phyloP scores from a whole-genome alignment of 1,140 invertebrate species.

The Dolichoris vasculosae region DNA sequence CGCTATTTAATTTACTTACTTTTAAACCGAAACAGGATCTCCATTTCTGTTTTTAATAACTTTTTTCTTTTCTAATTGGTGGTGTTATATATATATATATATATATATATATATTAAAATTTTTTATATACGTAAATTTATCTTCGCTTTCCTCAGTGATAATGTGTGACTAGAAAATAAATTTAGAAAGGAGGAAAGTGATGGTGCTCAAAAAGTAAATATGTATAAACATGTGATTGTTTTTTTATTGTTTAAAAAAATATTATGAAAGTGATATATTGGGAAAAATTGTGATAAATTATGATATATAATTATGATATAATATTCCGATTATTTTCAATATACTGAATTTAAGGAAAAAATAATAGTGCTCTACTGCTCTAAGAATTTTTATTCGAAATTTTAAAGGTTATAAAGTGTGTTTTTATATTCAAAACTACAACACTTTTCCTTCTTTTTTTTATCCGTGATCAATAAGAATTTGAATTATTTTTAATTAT shows the following conservation, averaged over 20 bases:
- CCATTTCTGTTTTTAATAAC: background rate
- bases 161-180: conserved; percentile 3
- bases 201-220: conserved; percentile 40
- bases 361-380: conserved; percentile 17
- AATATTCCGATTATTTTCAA: background rate
- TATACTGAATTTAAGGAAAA: background rate
- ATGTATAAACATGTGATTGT: conserved; percentile 15
- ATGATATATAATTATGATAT: too few relatives aligned
- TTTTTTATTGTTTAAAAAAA: background rate
- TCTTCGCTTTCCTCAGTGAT: conserved; percentile 22
- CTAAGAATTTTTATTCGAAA: background rate
- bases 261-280: conserved; percentile 34
- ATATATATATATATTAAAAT: background rate
- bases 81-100: background rate
- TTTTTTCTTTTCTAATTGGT: background rate
- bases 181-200: conserved; percentile 6
- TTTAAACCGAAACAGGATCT: background rate
- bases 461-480: background rate
- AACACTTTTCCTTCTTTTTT: background rate
- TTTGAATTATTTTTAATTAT: background rate
- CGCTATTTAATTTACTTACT: background rate
- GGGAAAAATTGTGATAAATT: conserved; percentile 42
- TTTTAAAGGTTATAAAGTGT: conserved; percentile 12
- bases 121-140: background rate
- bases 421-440: background rate